These are phyloP conservation scores for Pegoplata infirma DNA, from an alignment of 2,888 invertebrate genomes.

Conservation along the genomic window DNA sequence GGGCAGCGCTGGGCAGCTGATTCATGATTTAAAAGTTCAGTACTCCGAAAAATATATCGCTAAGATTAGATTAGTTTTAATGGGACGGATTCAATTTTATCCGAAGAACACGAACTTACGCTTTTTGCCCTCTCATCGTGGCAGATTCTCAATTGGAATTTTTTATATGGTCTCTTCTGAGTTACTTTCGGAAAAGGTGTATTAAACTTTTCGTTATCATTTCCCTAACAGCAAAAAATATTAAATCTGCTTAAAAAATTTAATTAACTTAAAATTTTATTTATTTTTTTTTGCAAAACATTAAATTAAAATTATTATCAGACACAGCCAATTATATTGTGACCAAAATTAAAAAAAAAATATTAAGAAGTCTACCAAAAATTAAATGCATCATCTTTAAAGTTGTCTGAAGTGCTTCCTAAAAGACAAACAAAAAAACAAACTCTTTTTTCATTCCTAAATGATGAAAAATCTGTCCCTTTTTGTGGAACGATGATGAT, in stretches of 20 bases:
- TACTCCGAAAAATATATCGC: too few relatives aligned
- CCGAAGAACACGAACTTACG: too few relatives aligned
- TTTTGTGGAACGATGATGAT: constrained; percentile 8
- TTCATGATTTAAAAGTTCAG: too few relatives aligned
- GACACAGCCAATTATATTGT: constrained; percentile 33
- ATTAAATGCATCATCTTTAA: constrained; percentile 34
- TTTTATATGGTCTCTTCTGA: too few relatives aligned
- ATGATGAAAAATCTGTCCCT: constrained; percentile 37
- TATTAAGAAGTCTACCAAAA: constrained; percentile 6
- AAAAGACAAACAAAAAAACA: constrained; percentile 19
- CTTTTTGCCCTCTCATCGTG: too few relatives aligned
- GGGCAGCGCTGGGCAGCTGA: too few relatives aligned
- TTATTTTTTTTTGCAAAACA: neutral
- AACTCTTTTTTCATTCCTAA: constrained; percentile 8
- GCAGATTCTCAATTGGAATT: too few relatives aligned
- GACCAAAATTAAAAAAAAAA: neutral
- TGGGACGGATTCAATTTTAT: too few relatives aligned
- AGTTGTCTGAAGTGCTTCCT: constrained; percentile 60
- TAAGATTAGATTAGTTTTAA: too few relatives aligned
- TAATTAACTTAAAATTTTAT: constrained; percentile 27
- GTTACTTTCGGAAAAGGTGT: too few relatives aligned
- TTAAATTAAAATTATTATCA: constrained; percentile 42
- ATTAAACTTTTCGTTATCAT: too few relatives aligned
- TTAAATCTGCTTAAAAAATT: constrained; percentile 12
- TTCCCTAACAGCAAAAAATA: too few relatives aligned